Percentiles rank a stretch among this genome's conserved stretches.
phyloP scores from a whole-genome alignment of 2,888 invertebrate species.

The Encarsia formosa region DNA sequence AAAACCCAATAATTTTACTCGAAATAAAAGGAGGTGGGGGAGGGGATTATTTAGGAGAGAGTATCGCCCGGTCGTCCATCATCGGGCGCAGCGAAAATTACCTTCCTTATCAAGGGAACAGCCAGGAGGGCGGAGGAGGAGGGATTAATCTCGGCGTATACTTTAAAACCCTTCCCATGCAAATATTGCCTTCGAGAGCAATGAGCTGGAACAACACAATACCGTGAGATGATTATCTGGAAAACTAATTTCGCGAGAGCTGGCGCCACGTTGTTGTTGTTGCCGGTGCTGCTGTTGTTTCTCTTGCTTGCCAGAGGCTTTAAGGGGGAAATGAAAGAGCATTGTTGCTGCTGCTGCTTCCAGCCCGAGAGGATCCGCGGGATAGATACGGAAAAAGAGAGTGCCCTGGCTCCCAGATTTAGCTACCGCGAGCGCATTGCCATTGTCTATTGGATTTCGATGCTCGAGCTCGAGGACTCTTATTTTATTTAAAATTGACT shows the following conservation, averaged over 20 bases:
- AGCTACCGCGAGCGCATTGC: background rate
- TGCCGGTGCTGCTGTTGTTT: constrained; percentile 15
- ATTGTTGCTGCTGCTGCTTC: constrained; percentile 26
- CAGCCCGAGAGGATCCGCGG: constrained; percentile 21
- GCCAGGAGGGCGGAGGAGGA: too few species aligned
- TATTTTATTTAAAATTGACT: constrained; percentile 24
- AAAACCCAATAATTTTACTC: too few species aligned
- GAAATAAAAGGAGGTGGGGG: background rate
- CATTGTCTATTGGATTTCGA: constrained; percentile 22
- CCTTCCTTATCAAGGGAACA: constrained; percentile 43
- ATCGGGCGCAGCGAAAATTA: constrained; percentile 38
- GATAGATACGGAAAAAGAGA: constrained; percentile 23
- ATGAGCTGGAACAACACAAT: constrained; percentile 41
- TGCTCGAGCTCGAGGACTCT: background rate
- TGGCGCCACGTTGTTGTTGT: constrained; percentile 32
- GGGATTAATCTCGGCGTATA: constrained; percentile 42
- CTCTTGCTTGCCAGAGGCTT: constrained; percentile 22
- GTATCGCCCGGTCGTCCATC: constrained; percentile 28
- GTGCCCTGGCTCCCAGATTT: constrained; percentile 9
- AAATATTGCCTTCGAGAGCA: constrained; percentile 24
- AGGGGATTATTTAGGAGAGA: constrained; percentile 8
- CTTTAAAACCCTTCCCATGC: constrained; percentile 36
- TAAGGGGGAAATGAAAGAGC: constrained; percentile 32
- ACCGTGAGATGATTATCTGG: constrained; percentile 51
- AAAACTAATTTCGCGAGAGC: constrained; percentile 51